Conservation (phyloP, 2,888 invertebrate species). For the Arrhopalites spinosus region DNA sequence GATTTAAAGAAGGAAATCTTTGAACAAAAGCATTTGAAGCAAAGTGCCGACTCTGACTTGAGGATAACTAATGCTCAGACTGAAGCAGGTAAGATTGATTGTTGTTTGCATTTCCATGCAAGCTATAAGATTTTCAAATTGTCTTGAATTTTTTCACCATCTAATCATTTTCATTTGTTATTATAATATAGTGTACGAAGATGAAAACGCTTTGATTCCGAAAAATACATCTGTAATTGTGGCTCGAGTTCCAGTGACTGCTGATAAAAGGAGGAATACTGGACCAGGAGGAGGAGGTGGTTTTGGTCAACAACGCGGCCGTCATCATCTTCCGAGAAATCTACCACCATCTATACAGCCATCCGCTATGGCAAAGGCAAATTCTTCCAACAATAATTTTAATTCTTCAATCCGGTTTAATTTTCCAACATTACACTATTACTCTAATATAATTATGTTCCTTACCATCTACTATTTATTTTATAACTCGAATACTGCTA, state of each 20-base stretch:
- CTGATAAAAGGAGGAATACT: slow-evolving; percentile 73
- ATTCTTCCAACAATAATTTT: slow-evolving; percentile 4
- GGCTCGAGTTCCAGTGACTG: slow-evolving; percentile 84
- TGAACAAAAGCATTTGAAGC: slow-evolving; percentile 92
- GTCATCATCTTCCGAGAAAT: slow-evolving; percentile 39
- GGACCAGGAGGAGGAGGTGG: slow-evolving; percentile 37
- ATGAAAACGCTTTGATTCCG: slow-evolving; percentile 88
- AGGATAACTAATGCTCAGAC: slow-evolving; percentile 97
- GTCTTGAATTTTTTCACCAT: too few species aligned
- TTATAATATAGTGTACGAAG: slow-evolving; percentile 85
- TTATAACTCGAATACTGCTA: not conserved
- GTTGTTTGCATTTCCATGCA: too few species aligned
- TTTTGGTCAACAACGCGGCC: slow-evolving; percentile 31
- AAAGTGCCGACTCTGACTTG: slow-evolving; percentile 92
- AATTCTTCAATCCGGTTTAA: slow-evolving; percentile 21
- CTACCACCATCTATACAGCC: slow-evolving; percentile 35
- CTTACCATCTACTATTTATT: not conserved
- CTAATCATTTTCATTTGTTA: too few species aligned
- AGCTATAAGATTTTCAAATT: too few species aligned
- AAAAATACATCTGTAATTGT: slow-evolving; percentile 97
- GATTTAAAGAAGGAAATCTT: slow-evolving; percentile 95
- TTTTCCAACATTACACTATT: slow-evolving; percentile 16
- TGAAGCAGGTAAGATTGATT: slow-evolving; percentile 76
- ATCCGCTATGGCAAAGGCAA: slow-evolving; percentile 48
- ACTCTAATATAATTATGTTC: not conserved